Evolutionary conservation across 2,113 vertebrate species (phyloP), one percentile per base, ranked within the genome.

Genomic region (Equus quagga): DNA sequence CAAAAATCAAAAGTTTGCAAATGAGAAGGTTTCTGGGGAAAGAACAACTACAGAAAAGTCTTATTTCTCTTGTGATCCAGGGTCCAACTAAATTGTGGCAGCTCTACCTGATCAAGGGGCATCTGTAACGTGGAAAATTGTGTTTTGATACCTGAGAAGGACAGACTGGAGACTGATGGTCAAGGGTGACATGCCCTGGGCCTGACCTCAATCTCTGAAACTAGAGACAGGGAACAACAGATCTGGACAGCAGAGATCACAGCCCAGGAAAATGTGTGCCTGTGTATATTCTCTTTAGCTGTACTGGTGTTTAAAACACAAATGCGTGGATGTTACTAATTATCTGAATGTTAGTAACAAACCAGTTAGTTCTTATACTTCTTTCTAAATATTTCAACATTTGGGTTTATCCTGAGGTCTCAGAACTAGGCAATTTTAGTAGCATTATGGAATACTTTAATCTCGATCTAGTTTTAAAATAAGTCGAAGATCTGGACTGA

Each of bases 111-210:
- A 87, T 78, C 75, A 93, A 70, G 90, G 65, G 64, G 64, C 41
- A 85, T 94, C 75, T 94, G 60, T 51, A 90, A 60, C 31, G 26
- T 81, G 15, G 67, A 93, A 81, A 95, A 73, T 6, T 69, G 18
- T 92, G 70, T 96, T 96, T 94, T 95, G 96, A 96, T 91, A 96
- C 56, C 54, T 18, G 93, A 97, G 83, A 81, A 92, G 79, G 58
- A 84, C 46, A 81, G 85, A 76, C 8, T 23, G 58, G 62, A 89
- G 76, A 89, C 67, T 79, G 89, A 96, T 78, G 78, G 91, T 80
- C 89, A 96, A 44, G 44, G 88, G 19, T 93, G 89, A 96, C 33
- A 65, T 96, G 93, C 62, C 94, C 96, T 86, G 28, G 10, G 15
- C 41, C 82, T 92, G 94, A 97, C 89, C 96, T 96, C 89, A 11